Base-by-base conservation (phyloP, 2,888 invertebrate species). In the Hemithea aestivaria region DNA sequence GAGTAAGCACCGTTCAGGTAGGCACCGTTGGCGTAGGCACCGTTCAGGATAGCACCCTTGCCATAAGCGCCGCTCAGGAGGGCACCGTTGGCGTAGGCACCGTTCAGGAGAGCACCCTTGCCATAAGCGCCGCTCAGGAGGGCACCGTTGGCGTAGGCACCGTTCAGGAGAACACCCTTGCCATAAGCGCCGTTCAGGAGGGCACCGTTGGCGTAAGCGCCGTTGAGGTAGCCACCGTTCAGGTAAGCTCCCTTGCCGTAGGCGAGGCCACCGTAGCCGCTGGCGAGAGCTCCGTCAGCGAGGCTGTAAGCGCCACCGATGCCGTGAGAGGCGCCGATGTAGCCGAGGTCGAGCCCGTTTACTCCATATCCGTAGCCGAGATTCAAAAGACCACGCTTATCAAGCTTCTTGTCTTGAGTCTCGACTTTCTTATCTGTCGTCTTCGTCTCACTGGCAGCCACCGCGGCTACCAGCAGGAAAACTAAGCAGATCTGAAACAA, bases 311-410 rank as follows among this genome's bases (percentile, higher is more conserved):
- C 90, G 27, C 89, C 89, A 30, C 89, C 89, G 35, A 78, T 35
- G 5, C 89, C 90, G 46, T 90, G 89, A 20, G 90, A 90, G 62
- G 72, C 76, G 35, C 92, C 93, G 57, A 93, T 85, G 70, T 92
- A 91, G 31, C 94, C 94, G 49, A 93, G 77, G 66, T 93, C 93
- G 50, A 93, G 90, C 53, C 93, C 94, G 61, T 91, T 90, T 66
- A 90, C 89, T 43, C 93, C 93, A 73, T 94, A 94, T 35, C 94
- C 94, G 61, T 94, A 94, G 57, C 94, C 94, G 67, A 94, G 88
- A 69, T 92, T 91, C 42, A 93, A 87, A 58, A 94, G 90, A 54
- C 94, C 94, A 57, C 94, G 92, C 80, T 95, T 94, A 82, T 93
- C 93, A 73, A 93, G 89, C 76, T 94, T 94, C 89, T 94, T 93